These are phyloP conservation scores for Notechis scutatus DNA, from an alignment of 2,113 vertebrate genomes.

Conservation along the genomic window DNA sequence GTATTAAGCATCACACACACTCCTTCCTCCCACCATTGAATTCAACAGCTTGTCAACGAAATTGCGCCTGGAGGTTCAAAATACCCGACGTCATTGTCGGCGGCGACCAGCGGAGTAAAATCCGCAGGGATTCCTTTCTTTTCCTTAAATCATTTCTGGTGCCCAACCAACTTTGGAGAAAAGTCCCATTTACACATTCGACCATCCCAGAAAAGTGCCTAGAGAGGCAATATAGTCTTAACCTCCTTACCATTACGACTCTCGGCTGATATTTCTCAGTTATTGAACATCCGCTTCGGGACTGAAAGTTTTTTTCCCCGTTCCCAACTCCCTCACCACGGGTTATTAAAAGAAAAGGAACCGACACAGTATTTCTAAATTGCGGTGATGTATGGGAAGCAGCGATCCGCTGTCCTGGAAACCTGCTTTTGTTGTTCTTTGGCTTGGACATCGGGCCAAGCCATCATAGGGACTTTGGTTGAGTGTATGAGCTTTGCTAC, in stretches of 20 bases:
- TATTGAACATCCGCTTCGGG: not conserved
- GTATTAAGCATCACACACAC: no score
- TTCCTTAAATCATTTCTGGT: not conserved
- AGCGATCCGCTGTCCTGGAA: not conserved
- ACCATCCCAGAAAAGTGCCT: not conserved
- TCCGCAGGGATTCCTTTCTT: not conserved
- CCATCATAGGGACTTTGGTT: not conserved
- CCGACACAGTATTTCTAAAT: not conserved
- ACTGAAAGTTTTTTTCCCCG: not conserved
- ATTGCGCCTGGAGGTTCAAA: not conserved
- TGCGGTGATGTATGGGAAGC: not conserved
- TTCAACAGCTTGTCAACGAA: not conserved
- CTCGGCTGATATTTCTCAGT: not conserved
- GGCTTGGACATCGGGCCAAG: not conserved
- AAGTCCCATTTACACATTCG: not conserved
- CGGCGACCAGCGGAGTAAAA: not conserved
- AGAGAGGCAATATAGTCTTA: not conserved
- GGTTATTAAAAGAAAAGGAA: not conserved
- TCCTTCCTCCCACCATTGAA: not conserved
- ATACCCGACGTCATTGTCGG: not conserved
- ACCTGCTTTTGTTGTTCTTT: not conserved
- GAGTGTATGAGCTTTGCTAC: not conserved
- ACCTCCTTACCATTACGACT: not conserved
- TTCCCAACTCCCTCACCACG: not conserved
- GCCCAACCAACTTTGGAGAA: not conserved